These are phyloP conservation scores for Selene dorsalis DNA, from an alignment of 2,797 vertebrate genomes.

Conservation along the genomic window DNA sequence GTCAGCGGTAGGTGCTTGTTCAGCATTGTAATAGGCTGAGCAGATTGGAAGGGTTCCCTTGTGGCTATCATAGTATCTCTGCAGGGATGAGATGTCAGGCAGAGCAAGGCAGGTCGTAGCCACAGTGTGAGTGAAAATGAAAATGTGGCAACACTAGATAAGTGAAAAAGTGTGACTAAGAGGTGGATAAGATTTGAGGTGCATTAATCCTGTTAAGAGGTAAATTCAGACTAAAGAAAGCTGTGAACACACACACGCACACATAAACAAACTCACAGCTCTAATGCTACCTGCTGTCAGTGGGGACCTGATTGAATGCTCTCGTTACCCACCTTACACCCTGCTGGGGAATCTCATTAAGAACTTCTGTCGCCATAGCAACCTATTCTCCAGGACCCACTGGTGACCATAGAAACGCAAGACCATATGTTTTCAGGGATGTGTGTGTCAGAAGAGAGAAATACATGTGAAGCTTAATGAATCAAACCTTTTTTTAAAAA, in stretches of 20 bases:
- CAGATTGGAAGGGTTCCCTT: slow-evolving; percentile 6
- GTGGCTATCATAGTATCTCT: background rate
- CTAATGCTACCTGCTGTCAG: slow-evolving; percentile 71
- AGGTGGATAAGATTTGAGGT: slow-evolving; percentile 28
- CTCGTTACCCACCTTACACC: slow-evolving; percentile 72
- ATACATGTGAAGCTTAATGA: slow-evolving; percentile 18
- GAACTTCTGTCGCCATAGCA: slow-evolving; percentile 77
- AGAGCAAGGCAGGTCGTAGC: background rate
- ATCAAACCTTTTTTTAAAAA: slow-evolving; percentile 2
- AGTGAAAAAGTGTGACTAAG: slow-evolving; percentile 22
- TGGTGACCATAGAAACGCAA: slow-evolving; percentile 79
- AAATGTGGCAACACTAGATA: slow-evolving; percentile 9
- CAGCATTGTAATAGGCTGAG: background rate
- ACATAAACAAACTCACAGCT: slow-evolving; percentile 25
- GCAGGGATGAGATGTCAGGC: slow-evolving; percentile 14
- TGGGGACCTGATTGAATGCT: slow-evolving; percentile 70
- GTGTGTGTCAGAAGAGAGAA: slow-evolving; percentile 25
- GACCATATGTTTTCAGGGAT: slow-evolving; percentile 54
- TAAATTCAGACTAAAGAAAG: slow-evolving; percentile 49
- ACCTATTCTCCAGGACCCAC: slow-evolving; percentile 73
- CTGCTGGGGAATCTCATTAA: slow-evolving; percentile 83
- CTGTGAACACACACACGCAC: slow-evolving; percentile 35
- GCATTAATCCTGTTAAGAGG: slow-evolving; percentile 45
- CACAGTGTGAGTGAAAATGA: slow-evolving; percentile 17
- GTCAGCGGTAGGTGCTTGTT: slow-evolving; percentile 10